Conservation (phyloP, 2,888 invertebrate species). For the Endotricha flammealis region DNA sequence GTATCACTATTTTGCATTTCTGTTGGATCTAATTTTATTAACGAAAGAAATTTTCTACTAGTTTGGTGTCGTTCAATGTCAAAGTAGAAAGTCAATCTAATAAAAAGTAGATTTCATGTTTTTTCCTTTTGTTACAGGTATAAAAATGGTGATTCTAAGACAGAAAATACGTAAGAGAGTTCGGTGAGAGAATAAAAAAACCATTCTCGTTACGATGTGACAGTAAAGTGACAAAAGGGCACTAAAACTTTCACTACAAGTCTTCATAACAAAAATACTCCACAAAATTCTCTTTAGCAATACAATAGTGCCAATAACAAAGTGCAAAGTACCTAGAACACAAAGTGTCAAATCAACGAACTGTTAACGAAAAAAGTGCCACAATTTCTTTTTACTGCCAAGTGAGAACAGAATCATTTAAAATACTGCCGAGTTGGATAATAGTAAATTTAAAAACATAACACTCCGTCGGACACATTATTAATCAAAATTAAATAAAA, state of each 20-base stretch:
- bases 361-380: conserved; percentile 30
- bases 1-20: too few species aligned
- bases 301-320: conserved; percentile 41
- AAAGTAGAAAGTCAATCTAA: too few species aligned
- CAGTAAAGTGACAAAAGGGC: conserved; percentile 27
- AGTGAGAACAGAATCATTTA: conserved; percentile 1
- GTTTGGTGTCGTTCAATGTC: too few species aligned
- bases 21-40: too few species aligned
- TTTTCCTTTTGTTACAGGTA: conserved; percentile 40
- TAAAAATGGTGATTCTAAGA: conserved; percentile 51
- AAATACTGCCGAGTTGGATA: conserved; percentile 1
- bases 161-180: conserved; percentile 59
- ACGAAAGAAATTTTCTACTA: background rate
- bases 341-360: conserved; percentile 36
- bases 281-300: conserved; percentile 45
- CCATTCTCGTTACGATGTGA: conserved; percentile 41
- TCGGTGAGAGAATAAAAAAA: conserved; percentile 32
- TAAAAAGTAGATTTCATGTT: conserved; percentile 22
- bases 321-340: conserved; percentile 33
- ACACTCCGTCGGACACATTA: too few species aligned
- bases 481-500: conserved; percentile 8
- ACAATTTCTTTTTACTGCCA: conserved; percentile 25
- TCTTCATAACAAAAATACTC: conserved; percentile 38
- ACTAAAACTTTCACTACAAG: conserved; percentile 23
- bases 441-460: too few species aligned